Evolutionary conservation across 2,113 vertebrate species (phyloP), one percentile per base, ranked within the genome.

Genomic region (Epinephelus fuscoguttatus): DNA sequence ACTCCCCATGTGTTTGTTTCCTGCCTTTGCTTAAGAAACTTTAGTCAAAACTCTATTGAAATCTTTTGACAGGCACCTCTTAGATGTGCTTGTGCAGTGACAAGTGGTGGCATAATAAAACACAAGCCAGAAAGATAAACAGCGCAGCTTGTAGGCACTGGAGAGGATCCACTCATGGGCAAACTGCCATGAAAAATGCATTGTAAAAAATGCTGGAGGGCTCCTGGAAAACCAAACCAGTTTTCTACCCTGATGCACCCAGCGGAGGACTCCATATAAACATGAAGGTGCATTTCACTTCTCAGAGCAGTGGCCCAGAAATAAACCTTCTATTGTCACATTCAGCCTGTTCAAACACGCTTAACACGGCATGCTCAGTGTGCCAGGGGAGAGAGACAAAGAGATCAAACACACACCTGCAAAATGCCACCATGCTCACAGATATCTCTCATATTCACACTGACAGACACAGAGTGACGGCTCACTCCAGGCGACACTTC

Each of bases 331-430:
- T 81, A 80, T 64, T 85, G 85, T 87, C 76, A 14, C 80, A 61
- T 40, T 21, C 18, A 37, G 61, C 86, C 53, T 91, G 92, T 84
- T 87, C 13, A 63, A 80, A 91, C 91, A 78, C 1, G 90, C 75
- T 49, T 14, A 10, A 62, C 50, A 3, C 2, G 0, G 40, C 13
- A 18, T n/a, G 6, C 42, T 70, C 25, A 37, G 18, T 33, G 21
- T 8, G 11, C 66, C 56, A 37, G 66, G 12, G 4, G 25, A 83
- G 25, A 69, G 10, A 71, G 49, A 74, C 12, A 8, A 45, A 64
- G 53, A 81, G 37, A 47, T 23, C 69, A 25, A 73, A 59, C 73
- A 68, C 49, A 70, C 71, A 84, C 53, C 66, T 79, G 63, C 15
- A 37, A 73, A 53, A 57, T 27, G 56, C 70, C 61, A 53, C 50